Conservation (phyloP, 2,888 invertebrate genomes). For the Euspilapteryx auroguttella region DNA sequence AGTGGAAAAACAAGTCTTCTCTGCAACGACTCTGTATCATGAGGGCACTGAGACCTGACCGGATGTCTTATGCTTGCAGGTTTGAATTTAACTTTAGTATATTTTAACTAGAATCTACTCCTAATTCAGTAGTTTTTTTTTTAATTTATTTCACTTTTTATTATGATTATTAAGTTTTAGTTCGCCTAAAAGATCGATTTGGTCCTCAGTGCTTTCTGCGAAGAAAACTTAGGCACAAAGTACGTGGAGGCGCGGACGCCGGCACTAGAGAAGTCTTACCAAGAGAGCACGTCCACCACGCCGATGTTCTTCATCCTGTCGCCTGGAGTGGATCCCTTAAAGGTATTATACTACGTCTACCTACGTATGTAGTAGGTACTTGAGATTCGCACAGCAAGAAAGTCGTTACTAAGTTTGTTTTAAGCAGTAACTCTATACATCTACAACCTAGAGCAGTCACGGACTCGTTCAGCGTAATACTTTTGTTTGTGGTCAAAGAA, state of each 20-base stretch:
- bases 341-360: no score
- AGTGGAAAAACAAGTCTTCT: constrained; percentile 90
- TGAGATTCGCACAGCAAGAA: no score
- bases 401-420: no score
- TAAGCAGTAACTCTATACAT: no score
- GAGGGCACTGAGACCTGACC: constrained; percentile 86
- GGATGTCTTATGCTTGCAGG: constrained; percentile 92
- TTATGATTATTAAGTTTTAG: no score
- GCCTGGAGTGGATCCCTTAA: constrained; percentile 91
- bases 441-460: no score
- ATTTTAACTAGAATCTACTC: not conserved
- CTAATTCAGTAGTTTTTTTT: no score
- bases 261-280: constrained; percentile 82
- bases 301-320: constrained; percentile 94
- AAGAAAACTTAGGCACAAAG: constrained; percentile 83
- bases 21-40: constrained; percentile 90
- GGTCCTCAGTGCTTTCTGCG: constrained; percentile 79
- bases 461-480: no score
- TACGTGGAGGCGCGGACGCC: constrained; percentile 78
- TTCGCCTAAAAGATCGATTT: no score
- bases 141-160: no score
- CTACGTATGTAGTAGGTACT: no score
- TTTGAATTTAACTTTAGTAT: constrained; percentile 17
- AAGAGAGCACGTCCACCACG: constrained; percentile 81
- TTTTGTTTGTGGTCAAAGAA: no score